A percentile compares a stretch with the other conserved stretches of the same genome.
These are phyloP conservation scores for Coboldia fuscipes DNA, from an alignment of 1,140 invertebrate genomes.

Conservation along the genomic window DNA sequence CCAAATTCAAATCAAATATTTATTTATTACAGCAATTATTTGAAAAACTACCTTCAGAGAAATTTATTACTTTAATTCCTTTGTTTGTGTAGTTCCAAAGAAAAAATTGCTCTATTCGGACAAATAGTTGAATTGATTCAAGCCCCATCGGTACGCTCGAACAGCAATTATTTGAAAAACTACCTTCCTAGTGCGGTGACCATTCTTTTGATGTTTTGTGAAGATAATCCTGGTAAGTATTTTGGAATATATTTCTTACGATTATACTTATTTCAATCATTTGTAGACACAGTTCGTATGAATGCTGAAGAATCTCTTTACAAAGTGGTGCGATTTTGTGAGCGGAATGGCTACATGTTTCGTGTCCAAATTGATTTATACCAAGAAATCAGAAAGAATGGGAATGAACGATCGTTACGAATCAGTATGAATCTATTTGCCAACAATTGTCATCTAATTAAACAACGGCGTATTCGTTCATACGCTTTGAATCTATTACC, in stretches of 20 bases:
- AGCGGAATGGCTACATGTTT: slow-evolving; percentile 30
- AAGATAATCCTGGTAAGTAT: slow-evolving; percentile 48
- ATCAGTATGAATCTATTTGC: slow-evolving; percentile 56
- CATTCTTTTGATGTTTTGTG: slow-evolving; percentile 43
- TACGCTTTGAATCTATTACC: slow-evolving; percentile 53
- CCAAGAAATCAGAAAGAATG: slow-evolving; percentile 61
- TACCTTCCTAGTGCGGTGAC: slow-evolving; percentile 47
- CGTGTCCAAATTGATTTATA: slow-evolving; percentile 60
- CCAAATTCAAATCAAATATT: slow-evolving; percentile 1
- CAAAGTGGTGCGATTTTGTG: slow-evolving; percentile 45
- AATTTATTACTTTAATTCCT: background rate
- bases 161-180: slow-evolving; percentile 38
- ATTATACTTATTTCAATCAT: background rate
- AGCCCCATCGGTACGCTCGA: slow-evolving; percentile 25
- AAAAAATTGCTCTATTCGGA: slow-evolving; percentile 44
- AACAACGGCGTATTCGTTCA: slow-evolving; percentile 51
- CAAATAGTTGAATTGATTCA: slow-evolving; percentile 44
- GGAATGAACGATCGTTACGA: slow-evolving; percentile 33
- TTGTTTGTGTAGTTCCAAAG: slow-evolving; percentile 33
- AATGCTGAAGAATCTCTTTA: slow-evolving; percentile 63
- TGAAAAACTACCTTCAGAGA: slow-evolving; percentile 39
- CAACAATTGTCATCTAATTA: slow-evolving; percentile 39
- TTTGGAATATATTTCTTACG: background rate
- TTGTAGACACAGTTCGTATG: slow-evolving; percentile 29
- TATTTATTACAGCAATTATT: slow-evolving; percentile 7